Evolutionary conservation across 35 echinoderm and acorn worm genomes (phyloP), one percentile per base, ranked within the genome.

Genomic region (Stichopus chloronotus): DNA sequence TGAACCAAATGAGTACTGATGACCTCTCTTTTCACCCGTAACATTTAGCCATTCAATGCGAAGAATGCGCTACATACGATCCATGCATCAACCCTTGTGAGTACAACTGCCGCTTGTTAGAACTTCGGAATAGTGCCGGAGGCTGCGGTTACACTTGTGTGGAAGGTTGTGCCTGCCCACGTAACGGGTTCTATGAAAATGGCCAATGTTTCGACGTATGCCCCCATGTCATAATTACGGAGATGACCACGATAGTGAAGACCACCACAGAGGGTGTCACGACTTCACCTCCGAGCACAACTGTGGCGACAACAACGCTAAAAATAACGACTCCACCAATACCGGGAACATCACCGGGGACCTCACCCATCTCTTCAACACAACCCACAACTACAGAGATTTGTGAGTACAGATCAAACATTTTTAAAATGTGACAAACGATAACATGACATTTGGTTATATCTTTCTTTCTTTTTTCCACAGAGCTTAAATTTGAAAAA

Each of bases 41-140:
- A 16, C 17, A 59, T 87, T 76, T 86, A 98, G 96, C 96, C 1
- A 95, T 98, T 23, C 94, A 95, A 77, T 98, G 96, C 56, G 90
- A 95, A 8, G 96, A 90, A 17, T 98, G 96, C 65, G 22, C 63
- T 8, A 84, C 58, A 53, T 98, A 98, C 24, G 88, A 94, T 19
- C 96, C 96, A n/a, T 98, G 96, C 68, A 92, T 98, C 3, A 90
- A 88, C 30, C 87, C 95, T 52, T 98, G 96, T 72, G 56, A 95
- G 4, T 87, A 78, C 22, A 72, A 71, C 30, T 97, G 94, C 21
- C 55, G 30, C n/a, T 85, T 91, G 52, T 17, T 78, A 23, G 86
- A 55, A 2, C 43, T 85, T 17, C 60, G 72, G 3, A 87, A 92
- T 69, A 79, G 84, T 20, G 91, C 90, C 14, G 96, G 91, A 9